Evolutionary conservation across 2,888 invertebrate species (phyloP), one percentile per base, ranked within the genome.

Genomic region (Carterocephalus palaemon): DNA sequence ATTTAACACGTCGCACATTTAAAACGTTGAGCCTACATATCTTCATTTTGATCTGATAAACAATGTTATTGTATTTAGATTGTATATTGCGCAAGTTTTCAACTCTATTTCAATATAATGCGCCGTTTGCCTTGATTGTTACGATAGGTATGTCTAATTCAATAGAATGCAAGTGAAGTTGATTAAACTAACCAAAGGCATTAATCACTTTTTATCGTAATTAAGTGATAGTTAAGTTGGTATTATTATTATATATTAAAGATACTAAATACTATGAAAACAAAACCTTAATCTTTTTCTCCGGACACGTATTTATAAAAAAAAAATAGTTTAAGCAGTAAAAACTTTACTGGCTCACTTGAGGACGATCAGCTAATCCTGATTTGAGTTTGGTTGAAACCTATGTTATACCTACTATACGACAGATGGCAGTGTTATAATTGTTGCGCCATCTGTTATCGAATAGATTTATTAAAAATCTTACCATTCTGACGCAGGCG

Each of bases 401-500:
- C n/a, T n/a, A n/a, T n/a, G n/a, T n/a, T n/a, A n/a, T n/a, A n/a
- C 29, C 17, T 8, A 15, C 15, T 36, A 8, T 13, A 22, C 34
- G 17, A 34, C 13, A 41, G 20, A 32, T 37, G 37, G 41, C 47
- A 26, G 24, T 16, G 9, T 5, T 17, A 34, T 20, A 9, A 9
- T 4, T 17, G 4, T 2, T 23, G 9, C 38, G 65, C 55, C 62
- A 64, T 59, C 66, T 67, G 49, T 43, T 24, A 26, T 10, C 3
- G 10, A 57, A 28, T 60, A 59, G 58, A 49, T 20, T 34, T 5
- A n/a, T 74, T 52, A 37, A 2, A 28, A 19, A 51, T 59, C 74
- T 77, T 69, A 86, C 86, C 86, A 56, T 57, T 68, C 5, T 71
- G 75, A 7, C 84, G 77, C 22, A 79, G 83, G 45, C 90, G 88